Evolutionary conservation across 1,140 invertebrate species (phyloP).

Genomic region (Rhysida immarginata): DNA sequence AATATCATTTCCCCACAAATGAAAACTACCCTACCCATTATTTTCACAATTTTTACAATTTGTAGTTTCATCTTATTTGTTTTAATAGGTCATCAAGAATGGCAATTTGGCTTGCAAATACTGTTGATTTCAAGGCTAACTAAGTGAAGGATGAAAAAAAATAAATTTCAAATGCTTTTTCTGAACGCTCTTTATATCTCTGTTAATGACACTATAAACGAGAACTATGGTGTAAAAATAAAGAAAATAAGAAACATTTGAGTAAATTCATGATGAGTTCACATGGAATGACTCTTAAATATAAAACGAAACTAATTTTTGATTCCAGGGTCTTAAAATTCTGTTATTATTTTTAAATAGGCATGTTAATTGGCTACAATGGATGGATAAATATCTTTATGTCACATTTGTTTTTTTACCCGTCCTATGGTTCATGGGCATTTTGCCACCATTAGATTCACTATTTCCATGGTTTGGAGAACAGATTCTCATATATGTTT

Average conservation of each 20-base stretch:
- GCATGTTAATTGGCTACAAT: neutral
- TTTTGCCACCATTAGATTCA: conserved; percentile 32
- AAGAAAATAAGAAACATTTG: neutral
- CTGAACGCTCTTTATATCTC: no score
- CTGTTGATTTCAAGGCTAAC: no score
- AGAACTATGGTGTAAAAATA: no score
- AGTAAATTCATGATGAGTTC: neutral
- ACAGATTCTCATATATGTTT: conserved; percentile 28
- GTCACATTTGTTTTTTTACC: conserved; percentile 29
- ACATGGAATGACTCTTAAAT: neutral
- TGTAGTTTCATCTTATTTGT: no score
- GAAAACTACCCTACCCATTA: no score
- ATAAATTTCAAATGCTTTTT: no score
- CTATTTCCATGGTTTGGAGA: conserved; percentile 32
- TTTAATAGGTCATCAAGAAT: no score
- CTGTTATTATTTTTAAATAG: neutral
- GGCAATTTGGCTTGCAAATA: no score
- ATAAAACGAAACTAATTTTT: neutral
- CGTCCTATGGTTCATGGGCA: conserved; percentile 30
- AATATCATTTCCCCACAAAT: no score
- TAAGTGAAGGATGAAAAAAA: no score
- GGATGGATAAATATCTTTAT: conserved; percentile 24
- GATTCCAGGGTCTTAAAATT: neutral
- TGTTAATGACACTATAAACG: no score
- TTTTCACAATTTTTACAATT: no score